These are phyloP conservation scores for Raja brachyura DNA, from an alignment of 2,113 vertebrate species.

Conservation along the genomic window DNA sequence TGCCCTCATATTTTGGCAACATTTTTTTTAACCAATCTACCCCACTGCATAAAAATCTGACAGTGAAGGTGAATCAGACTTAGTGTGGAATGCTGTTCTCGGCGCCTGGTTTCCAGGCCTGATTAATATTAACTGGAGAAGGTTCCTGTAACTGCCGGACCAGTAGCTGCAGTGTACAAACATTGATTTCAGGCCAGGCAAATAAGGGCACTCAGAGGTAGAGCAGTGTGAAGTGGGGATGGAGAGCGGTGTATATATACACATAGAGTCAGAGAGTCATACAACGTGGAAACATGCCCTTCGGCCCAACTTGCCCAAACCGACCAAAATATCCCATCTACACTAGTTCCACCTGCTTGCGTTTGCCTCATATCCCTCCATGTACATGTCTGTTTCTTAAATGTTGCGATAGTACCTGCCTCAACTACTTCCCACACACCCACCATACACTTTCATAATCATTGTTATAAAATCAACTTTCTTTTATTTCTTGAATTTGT, in stretches of 20 bases:
- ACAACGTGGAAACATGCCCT: too few relatives aligned
- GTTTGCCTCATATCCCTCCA: too few relatives aligned
- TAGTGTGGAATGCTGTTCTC: neutral
- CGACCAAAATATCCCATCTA: too few relatives aligned
- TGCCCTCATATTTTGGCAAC: neutral
- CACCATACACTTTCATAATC: too few relatives aligned
- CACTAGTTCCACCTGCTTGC: too few relatives aligned
- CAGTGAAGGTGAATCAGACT: neutral
- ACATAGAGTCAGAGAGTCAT: too few relatives aligned
- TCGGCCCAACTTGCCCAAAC: too few relatives aligned
- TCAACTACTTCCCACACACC: too few relatives aligned
- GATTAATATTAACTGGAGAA: neutral
- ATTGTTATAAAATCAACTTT: too few relatives aligned
- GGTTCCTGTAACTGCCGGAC: neutral
- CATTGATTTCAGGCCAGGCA: neutral
- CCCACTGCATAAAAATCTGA: neutral
- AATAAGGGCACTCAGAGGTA: neutral
- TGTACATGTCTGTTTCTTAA: too few relatives aligned
- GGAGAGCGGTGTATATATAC: neutral
- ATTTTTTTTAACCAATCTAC: neutral
- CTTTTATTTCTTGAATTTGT: too few relatives aligned
- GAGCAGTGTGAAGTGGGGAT: neutral
- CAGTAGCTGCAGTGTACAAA: neutral
- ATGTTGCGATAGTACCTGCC: too few relatives aligned
- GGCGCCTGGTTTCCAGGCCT: neutral